Percentiles rank a stretch among this genome's conserved stretches.
Evolutionary conservation across 2,113 vertebrate species (phyloP).

Genomic region (Bucco capensis): DNA sequence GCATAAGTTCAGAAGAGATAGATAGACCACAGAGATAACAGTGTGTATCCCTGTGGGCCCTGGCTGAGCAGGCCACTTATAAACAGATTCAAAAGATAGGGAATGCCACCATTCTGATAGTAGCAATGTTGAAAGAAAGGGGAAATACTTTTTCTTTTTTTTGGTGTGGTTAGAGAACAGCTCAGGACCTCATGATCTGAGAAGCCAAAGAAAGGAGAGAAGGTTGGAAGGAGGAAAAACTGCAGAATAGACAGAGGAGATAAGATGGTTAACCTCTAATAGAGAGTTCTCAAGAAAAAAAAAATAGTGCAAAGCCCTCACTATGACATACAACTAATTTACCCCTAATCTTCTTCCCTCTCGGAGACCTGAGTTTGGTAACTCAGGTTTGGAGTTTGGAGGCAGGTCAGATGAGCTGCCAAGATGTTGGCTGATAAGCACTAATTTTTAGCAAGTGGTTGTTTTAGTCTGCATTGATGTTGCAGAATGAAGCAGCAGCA

Average conservation of each 20-base stretch:
- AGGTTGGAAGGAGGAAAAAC: background rate
- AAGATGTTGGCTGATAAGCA: background rate
- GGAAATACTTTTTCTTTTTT: background rate
- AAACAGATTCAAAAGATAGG: slow-evolving; percentile 42
- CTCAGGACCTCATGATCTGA: background rate
- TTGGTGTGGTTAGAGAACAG: background rate
- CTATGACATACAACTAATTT: background rate
- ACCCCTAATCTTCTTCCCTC: background rate
- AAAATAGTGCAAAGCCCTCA: background rate
- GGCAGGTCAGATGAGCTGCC: background rate
- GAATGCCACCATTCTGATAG: background rate
- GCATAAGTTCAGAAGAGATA: background rate
- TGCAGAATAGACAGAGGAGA: background rate
- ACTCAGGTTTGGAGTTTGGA: background rate
- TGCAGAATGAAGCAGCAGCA: background rate
- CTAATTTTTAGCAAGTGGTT: background rate
- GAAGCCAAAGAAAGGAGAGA: background rate
- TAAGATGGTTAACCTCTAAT: background rate
- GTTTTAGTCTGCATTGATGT: background rate
- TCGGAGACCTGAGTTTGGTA: background rate
- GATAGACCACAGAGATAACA: slow-evolving; percentile 14
- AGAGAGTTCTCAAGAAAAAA: background rate
- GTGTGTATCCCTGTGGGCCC: slow-evolving; percentile 35
- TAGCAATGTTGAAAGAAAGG: background rate
- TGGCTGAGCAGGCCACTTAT: background rate